Conservation (phyloP, 2,888 invertebrate species). For the Diplolepis rosae region DNA sequence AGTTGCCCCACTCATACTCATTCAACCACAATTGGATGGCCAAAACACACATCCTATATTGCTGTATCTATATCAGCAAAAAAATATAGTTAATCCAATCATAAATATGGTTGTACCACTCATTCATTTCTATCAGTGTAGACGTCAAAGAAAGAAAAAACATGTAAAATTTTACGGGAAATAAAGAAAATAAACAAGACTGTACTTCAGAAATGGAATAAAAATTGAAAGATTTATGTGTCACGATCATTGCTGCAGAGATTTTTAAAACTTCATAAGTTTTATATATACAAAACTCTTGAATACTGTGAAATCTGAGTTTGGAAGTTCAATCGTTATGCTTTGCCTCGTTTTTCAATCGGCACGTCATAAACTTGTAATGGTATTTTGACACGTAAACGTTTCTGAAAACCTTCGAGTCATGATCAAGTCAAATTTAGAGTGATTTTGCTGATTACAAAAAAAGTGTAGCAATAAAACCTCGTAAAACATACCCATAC, state of each 20-base stretch:
- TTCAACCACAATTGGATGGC: too few species aligned
- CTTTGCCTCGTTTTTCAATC: conserved; percentile 10
- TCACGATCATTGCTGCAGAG: background rate
- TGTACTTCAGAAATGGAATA: background rate
- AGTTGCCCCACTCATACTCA: too few species aligned
- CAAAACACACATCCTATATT: too few species aligned
- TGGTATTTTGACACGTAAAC: conserved; percentile 26
- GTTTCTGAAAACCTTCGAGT: conserved; percentile 20
- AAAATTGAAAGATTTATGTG: background rate
- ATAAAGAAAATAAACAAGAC: too few species aligned
- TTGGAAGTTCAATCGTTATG: background rate
- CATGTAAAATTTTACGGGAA: too few species aligned
- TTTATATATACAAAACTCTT: background rate
- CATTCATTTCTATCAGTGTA: too few species aligned
- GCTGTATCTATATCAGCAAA: too few species aligned
- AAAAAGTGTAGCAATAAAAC: conserved; percentile 19
- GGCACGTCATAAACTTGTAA: background rate
- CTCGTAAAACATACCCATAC: conserved; percentile 24
- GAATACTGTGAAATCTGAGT: background rate
- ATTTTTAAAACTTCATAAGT: background rate
- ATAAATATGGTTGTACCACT: too few species aligned
- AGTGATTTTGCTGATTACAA: conserved; percentile 20
- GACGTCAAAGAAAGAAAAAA: too few species aligned
- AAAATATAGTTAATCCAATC: too few species aligned
- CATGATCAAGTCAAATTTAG: conserved; percentile 20